These are phyloP conservation scores for Sanderia malayensis DNA, from an alignment of 30 jellyfish, hydroid and myxozoan genomes.

Conservation along the genomic window DNA sequence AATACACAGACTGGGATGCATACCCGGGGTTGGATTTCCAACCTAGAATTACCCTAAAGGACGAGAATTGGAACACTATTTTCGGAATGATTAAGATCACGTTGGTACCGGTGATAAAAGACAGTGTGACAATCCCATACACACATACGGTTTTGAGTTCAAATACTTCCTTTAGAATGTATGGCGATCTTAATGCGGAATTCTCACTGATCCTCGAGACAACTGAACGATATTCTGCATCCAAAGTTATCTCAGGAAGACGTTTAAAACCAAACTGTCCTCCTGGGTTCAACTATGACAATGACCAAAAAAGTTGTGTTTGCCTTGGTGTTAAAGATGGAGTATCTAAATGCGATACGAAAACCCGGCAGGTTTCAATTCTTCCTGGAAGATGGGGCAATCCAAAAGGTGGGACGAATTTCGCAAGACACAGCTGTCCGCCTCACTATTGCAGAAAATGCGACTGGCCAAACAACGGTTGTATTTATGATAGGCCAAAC, in stretches of 20 bases:
- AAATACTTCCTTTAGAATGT: not conserved
- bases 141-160: not conserved
- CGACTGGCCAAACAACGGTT: conserved; percentile 25
- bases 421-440: conserved; percentile 59
- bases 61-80: conserved; percentile 60
- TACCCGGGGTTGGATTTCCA: conserved; percentile 49
- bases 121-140: not conserved
- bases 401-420: not conserved
- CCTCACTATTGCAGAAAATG: conserved; percentile 53
- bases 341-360: conserved; percentile 32
- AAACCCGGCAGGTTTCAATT: conserved; percentile 8
- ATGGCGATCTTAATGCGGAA: conserved; percentile 21
- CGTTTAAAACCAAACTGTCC: conserved; percentile 44
- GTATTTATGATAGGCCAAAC: not conserved
- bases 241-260: not conserved
- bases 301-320: conserved; percentile 3
- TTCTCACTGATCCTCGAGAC: conserved; percentile 36
- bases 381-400: conserved; percentile 52
- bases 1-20: conserved; percentile 52
- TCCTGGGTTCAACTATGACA: conserved; percentile 41
- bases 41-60: conserved; percentile 35
- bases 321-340: conserved; percentile 56
- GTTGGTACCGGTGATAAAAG: not conserved
- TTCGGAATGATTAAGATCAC: conserved; percentile 38
- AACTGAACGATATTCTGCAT: conserved; percentile 36